phyloP scores from a whole-genome alignment of 2,888 invertebrate species.

The Parelbella ahira region DNA sequence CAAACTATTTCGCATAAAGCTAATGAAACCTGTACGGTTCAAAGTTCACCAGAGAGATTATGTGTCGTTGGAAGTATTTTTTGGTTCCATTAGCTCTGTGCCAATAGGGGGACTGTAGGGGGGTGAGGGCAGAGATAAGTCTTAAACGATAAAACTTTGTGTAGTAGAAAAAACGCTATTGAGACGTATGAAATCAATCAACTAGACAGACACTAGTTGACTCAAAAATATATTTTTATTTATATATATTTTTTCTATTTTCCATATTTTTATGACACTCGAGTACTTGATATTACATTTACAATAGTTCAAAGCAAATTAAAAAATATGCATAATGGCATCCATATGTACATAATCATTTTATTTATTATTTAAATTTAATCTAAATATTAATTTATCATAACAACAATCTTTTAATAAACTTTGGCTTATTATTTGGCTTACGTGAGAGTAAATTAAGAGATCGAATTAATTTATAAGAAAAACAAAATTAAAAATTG shows the following conservation, averaged over 20 bases:
- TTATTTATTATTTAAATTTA: slow-evolving; percentile 26
- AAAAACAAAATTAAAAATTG: slow-evolving; percentile 25
- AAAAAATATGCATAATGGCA: slow-evolving; percentile 14
- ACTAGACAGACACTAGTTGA: too few relatives aligned
- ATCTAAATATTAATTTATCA: slow-evolving; percentile 27
- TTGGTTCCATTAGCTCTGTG: too few relatives aligned
- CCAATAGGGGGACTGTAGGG: too few relatives aligned
- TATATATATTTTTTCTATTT: slow-evolving; percentile 27
- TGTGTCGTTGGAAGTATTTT: too few relatives aligned
- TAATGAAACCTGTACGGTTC: too few relatives aligned
- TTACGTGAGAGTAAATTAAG: slow-evolving; percentile 49
- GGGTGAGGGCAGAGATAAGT: too few relatives aligned
- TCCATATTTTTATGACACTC: slow-evolving; percentile 29
- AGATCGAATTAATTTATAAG: slow-evolving; percentile 25
- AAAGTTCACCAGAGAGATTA: too few relatives aligned
- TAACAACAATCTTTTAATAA: slow-evolving; percentile 44
- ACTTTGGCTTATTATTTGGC: slow-evolving; percentile 76
- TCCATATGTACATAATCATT: slow-evolving; percentile 29
- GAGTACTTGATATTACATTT: slow-evolving; percentile 57
- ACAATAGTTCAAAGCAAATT: slow-evolving; percentile 30
- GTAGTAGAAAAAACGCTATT: too few relatives aligned
- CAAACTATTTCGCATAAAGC: too few relatives aligned
- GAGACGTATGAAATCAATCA: slow-evolving; percentile 28
- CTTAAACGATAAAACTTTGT: too few relatives aligned
- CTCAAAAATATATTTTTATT: slow-evolving; percentile 10